phyloP scores from a whole-genome alignment of 2,888 invertebrate species.

The Caenorhabditis sp. region DNA sequence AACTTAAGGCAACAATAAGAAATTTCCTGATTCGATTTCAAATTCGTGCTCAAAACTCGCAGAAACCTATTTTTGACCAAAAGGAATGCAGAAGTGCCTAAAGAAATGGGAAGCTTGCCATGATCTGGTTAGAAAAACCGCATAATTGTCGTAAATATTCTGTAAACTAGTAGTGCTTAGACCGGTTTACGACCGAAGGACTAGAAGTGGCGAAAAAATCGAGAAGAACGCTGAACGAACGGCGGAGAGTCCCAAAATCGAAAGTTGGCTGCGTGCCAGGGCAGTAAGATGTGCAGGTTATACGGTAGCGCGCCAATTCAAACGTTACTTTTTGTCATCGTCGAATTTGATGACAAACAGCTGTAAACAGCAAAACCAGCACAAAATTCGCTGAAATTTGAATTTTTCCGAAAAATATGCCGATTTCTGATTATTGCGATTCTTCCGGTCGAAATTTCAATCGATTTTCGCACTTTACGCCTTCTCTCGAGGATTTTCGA shows the following conservation, averaged over 20 bases:
- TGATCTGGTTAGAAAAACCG: neutral
- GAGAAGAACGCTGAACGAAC: neutral
- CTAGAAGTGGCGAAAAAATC: conserved; percentile 1
- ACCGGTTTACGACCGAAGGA: conserved; percentile 6
- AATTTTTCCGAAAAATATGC: neutral
- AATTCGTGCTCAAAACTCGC: too few relatives aligned
- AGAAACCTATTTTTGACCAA: too few relatives aligned
- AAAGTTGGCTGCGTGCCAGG: conserved; percentile 51
- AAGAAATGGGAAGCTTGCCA: too few relatives aligned
- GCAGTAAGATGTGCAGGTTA: conserved; percentile 55
- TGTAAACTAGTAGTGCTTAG: conserved; percentile 10
- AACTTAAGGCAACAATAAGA: too few relatives aligned
- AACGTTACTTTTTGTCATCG: conserved; percentile 48
- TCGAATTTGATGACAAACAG: conserved; percentile 17
- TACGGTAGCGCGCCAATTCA: conserved; percentile 53
- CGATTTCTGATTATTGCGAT: too few relatives aligned
- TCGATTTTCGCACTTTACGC: too few relatives aligned
- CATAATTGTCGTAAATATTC: neutral
- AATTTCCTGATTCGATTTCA: too few relatives aligned
- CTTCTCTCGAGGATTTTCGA: too few relatives aligned
- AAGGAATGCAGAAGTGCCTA: too few relatives aligned
- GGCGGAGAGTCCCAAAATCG: conserved; percentile 38
- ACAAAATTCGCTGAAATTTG: neutral
- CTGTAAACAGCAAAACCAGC: neutral
- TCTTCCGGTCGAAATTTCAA: too few relatives aligned